These are phyloP conservation scores for Microcebus tavaratra DNA, from an alignment of 2,113 vertebrate species.

Conservation along the genomic window DNA sequence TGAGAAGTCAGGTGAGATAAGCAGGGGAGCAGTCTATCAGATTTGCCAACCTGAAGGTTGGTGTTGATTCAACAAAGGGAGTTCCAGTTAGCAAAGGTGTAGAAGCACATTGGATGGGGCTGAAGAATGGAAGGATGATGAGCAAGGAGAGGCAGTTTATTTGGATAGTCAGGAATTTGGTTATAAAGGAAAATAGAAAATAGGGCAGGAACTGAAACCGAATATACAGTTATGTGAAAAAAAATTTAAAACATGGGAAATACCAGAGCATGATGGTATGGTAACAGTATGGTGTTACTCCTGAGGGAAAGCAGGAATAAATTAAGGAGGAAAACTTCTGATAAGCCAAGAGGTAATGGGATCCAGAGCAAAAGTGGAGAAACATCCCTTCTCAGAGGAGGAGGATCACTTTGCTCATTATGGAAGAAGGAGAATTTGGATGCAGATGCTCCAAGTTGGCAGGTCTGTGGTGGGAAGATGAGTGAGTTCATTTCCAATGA, in stretches of 20 bases:
- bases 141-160: background rate
- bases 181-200: background rate
- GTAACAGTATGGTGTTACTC: background rate
- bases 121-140: background rate
- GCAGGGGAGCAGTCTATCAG: background rate
- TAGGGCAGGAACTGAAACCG: background rate
- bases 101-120: background rate
- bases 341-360: background rate
- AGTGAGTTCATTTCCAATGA: conserved; percentile 58
- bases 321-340: background rate
- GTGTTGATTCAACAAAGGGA: background rate
- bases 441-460: background rate
- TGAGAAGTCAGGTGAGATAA: background rate
- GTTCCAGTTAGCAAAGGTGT: background rate
- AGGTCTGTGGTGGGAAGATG: conserved; percentile 54
- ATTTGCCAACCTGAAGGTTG: background rate
- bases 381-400: background rate
- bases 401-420: background rate
- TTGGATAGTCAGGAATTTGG: background rate
- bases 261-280: background rate
- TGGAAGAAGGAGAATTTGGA: background rate
- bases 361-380: background rate
- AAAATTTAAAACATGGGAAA: background rate
- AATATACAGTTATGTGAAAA: background rate
- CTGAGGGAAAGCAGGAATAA: background rate